These are phyloP conservation scores for Pycnonotus jocosus DNA, from an alignment of 2,113 vertebrate genomes.

Conservation along the genomic window DNA sequence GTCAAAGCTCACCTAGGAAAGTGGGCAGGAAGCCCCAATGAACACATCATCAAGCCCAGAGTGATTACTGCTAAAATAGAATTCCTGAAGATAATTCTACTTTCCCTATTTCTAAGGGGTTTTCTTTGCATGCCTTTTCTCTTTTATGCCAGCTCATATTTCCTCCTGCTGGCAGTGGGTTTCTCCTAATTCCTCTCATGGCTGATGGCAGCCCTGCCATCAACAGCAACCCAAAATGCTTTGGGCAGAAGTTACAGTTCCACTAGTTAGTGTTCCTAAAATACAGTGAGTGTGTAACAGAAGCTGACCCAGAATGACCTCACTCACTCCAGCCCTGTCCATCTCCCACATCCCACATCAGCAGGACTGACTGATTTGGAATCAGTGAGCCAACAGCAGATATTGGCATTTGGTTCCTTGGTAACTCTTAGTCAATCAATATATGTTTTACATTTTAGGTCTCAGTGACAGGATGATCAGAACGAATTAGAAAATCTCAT, in stretches of 20 bases:
- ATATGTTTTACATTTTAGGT: background rate
- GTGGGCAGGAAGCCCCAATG: background rate
- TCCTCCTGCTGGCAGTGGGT: background rate
- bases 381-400: background rate
- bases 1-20: background rate
- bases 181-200: background rate
- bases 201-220: background rate
- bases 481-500: slow-evolving; percentile 4
- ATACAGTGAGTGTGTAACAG: background rate
- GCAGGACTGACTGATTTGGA: background rate
- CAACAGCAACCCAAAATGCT: background rate
- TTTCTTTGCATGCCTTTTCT: background rate
- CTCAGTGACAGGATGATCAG: background rate
- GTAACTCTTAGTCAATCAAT: slow-evolving; percentile 13
- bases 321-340: background rate
- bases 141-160: background rate
- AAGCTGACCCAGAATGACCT: background rate
- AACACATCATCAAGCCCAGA: background rate
- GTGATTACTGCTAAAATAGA: background rate
- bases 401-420: slow-evolving; percentile 24
- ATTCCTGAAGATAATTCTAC: background rate
- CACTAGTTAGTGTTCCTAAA: background rate
- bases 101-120: background rate
- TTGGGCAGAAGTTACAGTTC: background rate
- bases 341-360: background rate